phyloP scores from a whole-genome alignment of 1,140 invertebrate species.

The Mycetomoellerius zeteki region DNA sequence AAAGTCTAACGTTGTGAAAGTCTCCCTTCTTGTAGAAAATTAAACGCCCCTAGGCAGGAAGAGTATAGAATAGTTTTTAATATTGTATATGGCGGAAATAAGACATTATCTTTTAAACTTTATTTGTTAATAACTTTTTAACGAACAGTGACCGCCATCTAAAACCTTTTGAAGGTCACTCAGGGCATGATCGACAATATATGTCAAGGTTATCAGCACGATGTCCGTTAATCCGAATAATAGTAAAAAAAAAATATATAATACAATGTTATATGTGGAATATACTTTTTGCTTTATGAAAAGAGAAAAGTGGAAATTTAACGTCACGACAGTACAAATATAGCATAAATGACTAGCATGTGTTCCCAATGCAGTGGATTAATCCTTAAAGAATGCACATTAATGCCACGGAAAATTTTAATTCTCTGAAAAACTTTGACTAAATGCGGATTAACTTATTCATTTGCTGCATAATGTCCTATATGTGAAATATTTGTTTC shows the following conservation, averaged over 20 bases:
- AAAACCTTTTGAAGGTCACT: no score
- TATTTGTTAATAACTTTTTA: no score
- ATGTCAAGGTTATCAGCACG: no score
- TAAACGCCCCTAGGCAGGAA: no score
- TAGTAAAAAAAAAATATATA: not conserved
- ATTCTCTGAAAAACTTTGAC: not conserved
- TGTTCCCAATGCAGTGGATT: not conserved
- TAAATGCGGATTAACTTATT: not conserved
- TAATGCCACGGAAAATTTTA: not conserved
- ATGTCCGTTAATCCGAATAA: no score
- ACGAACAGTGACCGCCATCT: no score
- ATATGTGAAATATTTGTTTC: not conserved
- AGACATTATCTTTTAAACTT: no score
- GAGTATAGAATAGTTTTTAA: no score
- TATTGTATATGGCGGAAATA: no score
- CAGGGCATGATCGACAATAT: no score
- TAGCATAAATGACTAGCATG: not conserved
- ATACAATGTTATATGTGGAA: not conserved
- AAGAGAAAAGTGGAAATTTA: not conserved
- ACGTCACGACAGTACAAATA: not conserved
- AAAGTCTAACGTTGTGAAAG: no score
- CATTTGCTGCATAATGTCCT: not conserved
- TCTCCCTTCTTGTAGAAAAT: no score
- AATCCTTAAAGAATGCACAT: conserved; percentile 1
- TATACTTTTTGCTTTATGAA: not conserved